These are phyloP conservation scores for Luperina testacea DNA, from an alignment of 2,888 invertebrate species.

Conservation along the genomic window DNA sequence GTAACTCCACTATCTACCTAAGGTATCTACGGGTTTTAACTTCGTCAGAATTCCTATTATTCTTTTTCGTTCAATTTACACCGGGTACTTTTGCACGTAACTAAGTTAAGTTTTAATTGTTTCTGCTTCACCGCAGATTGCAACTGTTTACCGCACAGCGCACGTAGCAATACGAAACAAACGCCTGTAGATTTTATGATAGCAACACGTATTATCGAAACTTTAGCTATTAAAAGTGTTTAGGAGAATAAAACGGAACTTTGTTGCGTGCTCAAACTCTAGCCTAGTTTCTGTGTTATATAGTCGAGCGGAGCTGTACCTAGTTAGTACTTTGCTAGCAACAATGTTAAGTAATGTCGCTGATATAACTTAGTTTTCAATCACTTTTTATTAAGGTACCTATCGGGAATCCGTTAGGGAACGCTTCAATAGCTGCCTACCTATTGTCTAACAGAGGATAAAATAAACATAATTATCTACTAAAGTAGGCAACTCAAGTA, in stretches of 20 bases:
- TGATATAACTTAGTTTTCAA: slow-evolving; percentile 34
- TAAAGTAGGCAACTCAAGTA: background rate
- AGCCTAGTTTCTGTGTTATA: slow-evolving; percentile 44
- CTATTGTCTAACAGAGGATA: background rate
- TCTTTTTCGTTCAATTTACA: slow-evolving; percentile 39
- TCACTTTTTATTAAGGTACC: slow-evolving; percentile 2
- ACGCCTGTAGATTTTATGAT: slow-evolving; percentile 70
- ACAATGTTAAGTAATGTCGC: slow-evolving; percentile 45
- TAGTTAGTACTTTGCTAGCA: slow-evolving; percentile 30
- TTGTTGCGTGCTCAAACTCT: slow-evolving; percentile 51
- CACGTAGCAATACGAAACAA: slow-evolving; percentile 51
- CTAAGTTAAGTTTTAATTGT: slow-evolving; percentile 44
- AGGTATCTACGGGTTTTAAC: slow-evolving; percentile 16
- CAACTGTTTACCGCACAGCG: slow-evolving; percentile 39
- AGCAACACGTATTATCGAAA: slow-evolving; percentile 68
- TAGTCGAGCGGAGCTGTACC: slow-evolving; percentile 20
- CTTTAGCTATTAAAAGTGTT: slow-evolving; percentile 63
- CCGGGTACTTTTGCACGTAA: slow-evolving; percentile 38
- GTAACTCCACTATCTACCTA: slow-evolving; percentile 1
- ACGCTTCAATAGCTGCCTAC: background rate
- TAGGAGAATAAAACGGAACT: slow-evolving; percentile 58
- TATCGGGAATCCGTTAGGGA: background rate
- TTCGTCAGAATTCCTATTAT: slow-evolving; percentile 44
- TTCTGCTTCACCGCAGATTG: slow-evolving; percentile 42
- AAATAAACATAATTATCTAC: background rate